Conservation (phyloP, 2,113 vertebrate species). For the Phrynosoma platyrhinos region DNA sequence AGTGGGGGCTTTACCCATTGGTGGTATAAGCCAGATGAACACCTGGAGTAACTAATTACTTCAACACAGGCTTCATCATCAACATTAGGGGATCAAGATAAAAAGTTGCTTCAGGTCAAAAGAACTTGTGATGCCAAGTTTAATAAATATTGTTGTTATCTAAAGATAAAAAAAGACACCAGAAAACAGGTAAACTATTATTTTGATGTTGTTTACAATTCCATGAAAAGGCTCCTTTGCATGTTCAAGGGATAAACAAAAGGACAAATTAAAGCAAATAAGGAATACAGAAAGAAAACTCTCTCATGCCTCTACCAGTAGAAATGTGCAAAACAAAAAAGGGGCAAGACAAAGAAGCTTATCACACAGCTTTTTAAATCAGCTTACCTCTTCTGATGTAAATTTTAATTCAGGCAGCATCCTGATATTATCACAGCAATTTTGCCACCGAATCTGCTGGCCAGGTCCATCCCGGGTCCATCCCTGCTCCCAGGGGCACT, state of each 20-base stretch:
- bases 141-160: background rate
- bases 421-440: no score
- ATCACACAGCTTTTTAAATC: no score
- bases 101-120: background rate
- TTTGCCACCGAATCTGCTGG: no score
- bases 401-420: no score
- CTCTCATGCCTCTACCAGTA: background rate
- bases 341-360: no score
- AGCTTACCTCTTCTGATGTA: no score
- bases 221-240: background rate
- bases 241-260: background rate
- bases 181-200: background rate
- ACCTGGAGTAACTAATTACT: background rate
- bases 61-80: background rate
- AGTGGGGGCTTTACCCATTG: background rate
- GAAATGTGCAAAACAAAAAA: background rate
- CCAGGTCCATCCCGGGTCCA: no score
- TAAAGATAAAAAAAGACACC: constrained; percentile 18
- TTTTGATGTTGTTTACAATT: background rate
- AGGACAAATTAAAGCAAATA: background rate
- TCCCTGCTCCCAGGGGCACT: no score
- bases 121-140: background rate
- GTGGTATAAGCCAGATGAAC: background rate
- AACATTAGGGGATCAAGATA: background rate
- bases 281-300: background rate